These are phyloP conservation scores for Akabosia matsudoensis DNA, from an alignment of 1,140 invertebrate species.

Conservation along the genomic window DNA sequence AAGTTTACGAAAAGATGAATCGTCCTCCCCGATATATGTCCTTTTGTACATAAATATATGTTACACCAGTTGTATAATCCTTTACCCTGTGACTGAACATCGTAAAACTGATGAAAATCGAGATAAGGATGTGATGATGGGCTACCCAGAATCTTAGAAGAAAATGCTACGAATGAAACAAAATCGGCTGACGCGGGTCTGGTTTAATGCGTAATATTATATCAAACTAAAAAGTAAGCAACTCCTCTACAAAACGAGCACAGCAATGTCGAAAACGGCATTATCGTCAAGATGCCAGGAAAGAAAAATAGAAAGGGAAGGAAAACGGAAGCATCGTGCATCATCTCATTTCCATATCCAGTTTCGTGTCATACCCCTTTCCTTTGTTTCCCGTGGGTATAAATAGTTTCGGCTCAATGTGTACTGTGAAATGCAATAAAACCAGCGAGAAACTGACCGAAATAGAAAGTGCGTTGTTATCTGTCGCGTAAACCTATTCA, in stretches of 20 bases:
- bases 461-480: neutral
- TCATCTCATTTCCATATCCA: slow-evolving; percentile 12
- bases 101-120: slow-evolving; percentile 17
- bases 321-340: neutral
- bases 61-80: neutral
- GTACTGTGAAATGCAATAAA: neutral
- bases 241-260: too few species aligned
- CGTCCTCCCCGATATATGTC: neutral
- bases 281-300: neutral
- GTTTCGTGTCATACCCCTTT: neutral
- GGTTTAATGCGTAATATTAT: slow-evolving; percentile 3
- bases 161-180: too few species aligned
- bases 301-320: neutral
- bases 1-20: neutral
- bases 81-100: neutral
- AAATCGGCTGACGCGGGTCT: too few species aligned
- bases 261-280: neutral
- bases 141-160: neutral
- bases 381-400: slow-evolving; percentile 12
- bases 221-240: neutral
- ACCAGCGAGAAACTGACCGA: neutral
- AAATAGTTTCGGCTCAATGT: neutral
- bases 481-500: neutral
- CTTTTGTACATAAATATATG: too few species aligned
- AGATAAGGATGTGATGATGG: neutral